Evolutionary conservation across 1,140 invertebrate genomes (phyloP).

Genomic region (Macrobrachium nipponense): DNA sequence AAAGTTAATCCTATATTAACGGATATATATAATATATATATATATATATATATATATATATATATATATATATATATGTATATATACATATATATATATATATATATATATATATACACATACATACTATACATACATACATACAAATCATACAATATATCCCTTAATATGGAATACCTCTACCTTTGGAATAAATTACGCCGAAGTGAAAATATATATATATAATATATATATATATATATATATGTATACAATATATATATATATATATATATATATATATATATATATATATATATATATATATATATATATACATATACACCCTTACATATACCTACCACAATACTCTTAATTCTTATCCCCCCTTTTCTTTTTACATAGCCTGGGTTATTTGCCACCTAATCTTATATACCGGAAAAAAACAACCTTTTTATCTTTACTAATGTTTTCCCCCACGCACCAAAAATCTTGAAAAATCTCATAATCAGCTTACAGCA

Average conservation of each 20-base stretch:
- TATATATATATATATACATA: slow-evolving; percentile 15
- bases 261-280: background rate
- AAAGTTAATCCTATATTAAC: too few relatives aligned
- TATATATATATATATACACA: slow-evolving; percentile 3
- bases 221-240: slow-evolving; percentile 5
- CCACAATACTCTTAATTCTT: background rate
- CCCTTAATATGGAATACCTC: background rate
- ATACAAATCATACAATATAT: background rate
- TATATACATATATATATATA: background rate
- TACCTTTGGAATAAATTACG: too few relatives aligned
- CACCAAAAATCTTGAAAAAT: background rate
- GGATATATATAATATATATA: background rate
- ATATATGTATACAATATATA: slow-evolving; percentile 1
- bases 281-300: slow-evolving; percentile 5
- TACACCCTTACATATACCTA: background rate
- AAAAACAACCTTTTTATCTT: background rate
- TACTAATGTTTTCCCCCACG: background rate
- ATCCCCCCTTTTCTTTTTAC: background rate
- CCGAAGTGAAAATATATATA: background rate
- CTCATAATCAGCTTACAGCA: background rate
- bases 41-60: background rate
- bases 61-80: background rate
- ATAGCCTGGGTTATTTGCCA: background rate
- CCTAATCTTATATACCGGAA: slow-evolving; percentile 1
- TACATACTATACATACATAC: slow-evolving; percentile 23